Evolutionary conservation across 2,113 vertebrate genomes (phyloP).

Genomic region (Okapia johnstoni): DNA sequence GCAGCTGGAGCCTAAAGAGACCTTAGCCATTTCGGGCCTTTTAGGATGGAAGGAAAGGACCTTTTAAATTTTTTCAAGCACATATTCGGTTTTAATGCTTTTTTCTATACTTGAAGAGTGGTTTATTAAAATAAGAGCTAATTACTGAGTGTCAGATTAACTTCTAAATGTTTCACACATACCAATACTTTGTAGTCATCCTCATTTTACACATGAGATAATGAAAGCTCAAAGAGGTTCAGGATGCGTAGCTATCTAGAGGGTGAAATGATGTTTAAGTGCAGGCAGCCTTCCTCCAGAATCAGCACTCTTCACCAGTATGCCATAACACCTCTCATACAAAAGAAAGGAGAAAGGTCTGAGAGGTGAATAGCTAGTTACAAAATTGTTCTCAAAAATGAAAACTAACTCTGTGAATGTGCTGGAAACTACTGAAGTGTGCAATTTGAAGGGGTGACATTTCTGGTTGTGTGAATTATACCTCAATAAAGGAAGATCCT

Average conservation of each 20-base stretch:
- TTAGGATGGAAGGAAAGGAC: background rate
- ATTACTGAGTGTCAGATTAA: background rate
- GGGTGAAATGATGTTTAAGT: background rate
- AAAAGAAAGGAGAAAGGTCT: background rate
- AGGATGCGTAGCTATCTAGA: background rate
- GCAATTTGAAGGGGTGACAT: background rate
- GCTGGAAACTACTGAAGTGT: background rate
- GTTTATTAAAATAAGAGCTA: conserved; percentile 18
- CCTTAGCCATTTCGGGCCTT: background rate
- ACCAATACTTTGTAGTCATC: background rate
- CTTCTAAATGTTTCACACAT: background rate
- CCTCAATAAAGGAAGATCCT: background rate
- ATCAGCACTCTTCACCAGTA: background rate
- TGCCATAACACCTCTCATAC: background rate
- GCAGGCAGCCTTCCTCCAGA: background rate
- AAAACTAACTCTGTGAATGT: background rate
- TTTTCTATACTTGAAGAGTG: background rate
- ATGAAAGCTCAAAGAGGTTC: background rate
- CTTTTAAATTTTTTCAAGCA: background rate
- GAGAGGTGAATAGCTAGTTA: background rate
- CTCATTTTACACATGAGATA: background rate
- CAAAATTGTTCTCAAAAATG: background rate
- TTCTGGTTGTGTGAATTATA: background rate
- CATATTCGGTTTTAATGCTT: background rate
- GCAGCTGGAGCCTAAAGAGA: background rate